These are phyloP conservation scores for Elegia similella DNA, from an alignment of 2,888 invertebrate genomes.

Conservation along the genomic window DNA sequence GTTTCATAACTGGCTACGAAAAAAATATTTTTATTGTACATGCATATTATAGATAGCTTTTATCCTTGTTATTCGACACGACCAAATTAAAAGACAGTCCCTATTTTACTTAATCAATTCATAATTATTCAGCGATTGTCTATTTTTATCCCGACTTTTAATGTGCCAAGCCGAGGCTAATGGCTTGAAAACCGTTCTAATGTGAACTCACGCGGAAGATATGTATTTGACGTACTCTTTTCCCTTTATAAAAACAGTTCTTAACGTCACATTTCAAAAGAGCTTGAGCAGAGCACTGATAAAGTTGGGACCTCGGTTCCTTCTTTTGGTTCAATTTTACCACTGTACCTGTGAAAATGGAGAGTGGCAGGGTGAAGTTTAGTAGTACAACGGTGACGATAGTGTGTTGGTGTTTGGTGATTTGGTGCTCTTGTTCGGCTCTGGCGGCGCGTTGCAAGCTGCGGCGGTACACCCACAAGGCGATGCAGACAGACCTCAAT, in stretches of 20 bases:
- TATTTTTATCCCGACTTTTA: conserved; percentile 56
- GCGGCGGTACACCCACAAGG: conserved; percentile 60
- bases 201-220: conserved; percentile 60
- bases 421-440: conserved; percentile 40
- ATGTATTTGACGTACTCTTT: conserved; percentile 60
- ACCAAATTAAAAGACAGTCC: background rate
- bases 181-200: conserved; percentile 59
- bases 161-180: conserved; percentile 51
- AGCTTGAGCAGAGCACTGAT: background rate
- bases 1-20: no score
- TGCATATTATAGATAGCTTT: no score
- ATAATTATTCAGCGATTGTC: conserved; percentile 19
- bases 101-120: background rate
- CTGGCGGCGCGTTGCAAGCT: conserved; percentile 53
- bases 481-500: conserved; percentile 74
- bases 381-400: conserved; percentile 38
- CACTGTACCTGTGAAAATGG: conserved; percentile 33
- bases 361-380: conserved; percentile 25
- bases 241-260: conserved; percentile 61
- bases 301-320: background rate
- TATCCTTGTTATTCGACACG: background rate
- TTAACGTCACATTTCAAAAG: conserved; percentile 9
- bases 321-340: background rate
- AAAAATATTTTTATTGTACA: no score
- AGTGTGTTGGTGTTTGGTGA: conserved; percentile 41